Base-by-base conservation (phyloP, 2,888 invertebrate species). In the Hedya salicella region DNA sequence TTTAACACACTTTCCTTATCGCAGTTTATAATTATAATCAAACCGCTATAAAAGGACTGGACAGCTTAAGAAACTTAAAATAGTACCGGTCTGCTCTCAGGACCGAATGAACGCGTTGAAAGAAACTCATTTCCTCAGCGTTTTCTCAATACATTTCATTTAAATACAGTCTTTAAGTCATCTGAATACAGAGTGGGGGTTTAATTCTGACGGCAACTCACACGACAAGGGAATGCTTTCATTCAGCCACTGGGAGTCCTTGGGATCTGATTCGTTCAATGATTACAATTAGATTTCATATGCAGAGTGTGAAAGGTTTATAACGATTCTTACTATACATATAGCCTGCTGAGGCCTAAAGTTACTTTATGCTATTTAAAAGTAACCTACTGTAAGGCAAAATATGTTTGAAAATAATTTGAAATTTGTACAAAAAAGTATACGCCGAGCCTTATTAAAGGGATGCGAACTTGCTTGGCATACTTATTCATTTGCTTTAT, bases 101-200 rank as follows among this genome's bases (percentile, higher is more conserved):
- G 78, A 82, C 79, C 77, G 81, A 86, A 84, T 81, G 82, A 85
- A 82, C 72, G 73, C 79, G 74, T 71, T 89, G 88, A 91, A 90
- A 89, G 90, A 88, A 90, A 78, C 88, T 90, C 91, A 91, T 91
- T 91, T 91, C 90, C 91, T 84, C 79, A 74, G 82, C 79, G 86
- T 82, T 88, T 88, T 89, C 84, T 89, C 90, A 89, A 91, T 91
- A 89, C 89, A 89, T 90, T 90, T 89, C 88, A 90, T 90, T 91
- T 89, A 88, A 89, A 89, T 89, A 86, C 85, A 84, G 86, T 85
- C 81, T 83, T 78, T 75, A 75, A 82, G 80, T 77, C 78, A 74
- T 79, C 83, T 83, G 85, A 87, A 83, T 81, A 84, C 77, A 76
- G 78, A 83, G 81, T 72, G 78, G 72, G 79, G 75, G 81, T 90